Evolutionary conservation across 2,888 invertebrate genomes (phyloP), one percentile per base, ranked within the genome.

Genomic region (Itoplectis maculator): DNA sequence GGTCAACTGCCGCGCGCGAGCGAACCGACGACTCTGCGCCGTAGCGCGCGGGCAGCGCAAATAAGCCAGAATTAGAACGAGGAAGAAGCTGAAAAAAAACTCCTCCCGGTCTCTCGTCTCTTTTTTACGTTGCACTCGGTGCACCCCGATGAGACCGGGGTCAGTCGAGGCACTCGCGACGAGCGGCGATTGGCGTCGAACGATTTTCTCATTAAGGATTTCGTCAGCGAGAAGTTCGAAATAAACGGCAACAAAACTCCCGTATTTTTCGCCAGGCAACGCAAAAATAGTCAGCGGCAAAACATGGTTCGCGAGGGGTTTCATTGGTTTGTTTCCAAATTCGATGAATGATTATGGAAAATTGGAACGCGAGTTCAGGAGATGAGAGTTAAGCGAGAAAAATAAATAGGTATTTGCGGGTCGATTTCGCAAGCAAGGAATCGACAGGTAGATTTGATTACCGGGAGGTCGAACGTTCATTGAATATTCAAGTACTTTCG

Each of bases 1-100:
- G 70, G 65, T 77, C 77, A 81, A 68, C 11, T 56, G 42, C 56
- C 49, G 47, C 49, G 18, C 13, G 56, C 66, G 35, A 65, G 18
- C 40, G 49, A 49, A 35, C 11, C 42, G 29, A 37, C 18, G 51
- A 35, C 13, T 54, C 54, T 29, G 63, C 49, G 51, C 51, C 9
- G 29, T 51, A 15, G 8, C 13, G 13, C 20, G 29, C 29, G 29
- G 29, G 3, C 29, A 29, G 8, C n/a, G 37, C 59, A 35, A 73
- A 13, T 49, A 15, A 73, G 47, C 23, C 59, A 29, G 23, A 70
- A 61, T 59, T 47, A 73, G 59, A 72, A 54, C 18, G 45, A 47
- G 37, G 70, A n/a, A 61, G 47, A 70, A 18, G n/a, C n/a, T n/a
- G n/a, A 42, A 49, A 35, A 70, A 20, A 13, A 49, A 65, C 15